Percentiles rank a stretch among this genome's conserved stretches.
phyloP scores from a whole-genome alignment of 2,113 vertebrate species.

The human region DNA sequence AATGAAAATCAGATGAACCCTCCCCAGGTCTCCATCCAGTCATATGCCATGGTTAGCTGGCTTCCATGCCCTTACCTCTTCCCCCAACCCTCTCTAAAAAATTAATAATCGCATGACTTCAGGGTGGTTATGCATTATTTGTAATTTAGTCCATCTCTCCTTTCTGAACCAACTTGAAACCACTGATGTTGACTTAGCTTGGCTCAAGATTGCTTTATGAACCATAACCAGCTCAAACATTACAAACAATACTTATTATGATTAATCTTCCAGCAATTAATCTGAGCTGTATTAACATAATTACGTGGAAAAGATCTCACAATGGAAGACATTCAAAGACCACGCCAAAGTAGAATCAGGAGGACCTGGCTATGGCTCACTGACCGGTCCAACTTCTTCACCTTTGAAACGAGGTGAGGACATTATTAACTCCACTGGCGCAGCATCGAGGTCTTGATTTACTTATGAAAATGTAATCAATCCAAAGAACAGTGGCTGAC shows the following conservation, averaged over 20 bases:
- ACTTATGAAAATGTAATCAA: background rate
- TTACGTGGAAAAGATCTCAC: background rate
- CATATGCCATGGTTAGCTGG: background rate
- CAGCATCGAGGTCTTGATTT: background rate
- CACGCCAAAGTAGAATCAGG: background rate
- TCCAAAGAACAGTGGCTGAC: background rate
- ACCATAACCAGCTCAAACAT: background rate
- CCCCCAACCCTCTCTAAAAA: background rate
- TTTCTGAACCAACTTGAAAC: background rate
- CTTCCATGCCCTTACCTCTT: background rate
- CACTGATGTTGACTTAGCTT: background rate
- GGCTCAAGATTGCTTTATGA: background rate
- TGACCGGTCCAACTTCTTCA: background rate
- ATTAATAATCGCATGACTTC: background rate
- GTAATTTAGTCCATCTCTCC: background rate
- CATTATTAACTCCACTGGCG: background rate
- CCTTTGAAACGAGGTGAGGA: background rate
- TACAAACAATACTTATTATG: background rate
- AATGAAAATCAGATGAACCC: conserved; percentile 22
- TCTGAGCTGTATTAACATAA: background rate
- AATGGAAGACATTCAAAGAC: background rate
- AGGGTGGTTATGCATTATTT: background rate
- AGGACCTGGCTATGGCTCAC: background rate
- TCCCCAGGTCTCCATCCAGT: background rate
- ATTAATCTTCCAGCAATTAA: background rate